Percentiles rank a stretch among this genome's conserved stretches.
Conservation (phyloP, 2,797 vertebrate species). For the Cyclura pinguis region DNA sequence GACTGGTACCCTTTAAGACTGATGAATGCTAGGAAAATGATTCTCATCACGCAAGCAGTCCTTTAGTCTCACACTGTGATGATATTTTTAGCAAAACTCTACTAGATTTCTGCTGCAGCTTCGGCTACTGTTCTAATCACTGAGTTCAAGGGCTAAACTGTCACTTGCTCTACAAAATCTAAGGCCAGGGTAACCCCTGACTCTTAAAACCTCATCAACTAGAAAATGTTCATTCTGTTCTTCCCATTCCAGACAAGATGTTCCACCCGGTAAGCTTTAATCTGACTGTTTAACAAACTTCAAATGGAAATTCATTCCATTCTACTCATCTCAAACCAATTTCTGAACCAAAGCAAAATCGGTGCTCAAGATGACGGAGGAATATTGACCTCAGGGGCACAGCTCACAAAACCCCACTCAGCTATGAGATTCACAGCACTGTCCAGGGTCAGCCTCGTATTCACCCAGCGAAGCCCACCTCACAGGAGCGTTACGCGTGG, state of each 20-base stretch:
- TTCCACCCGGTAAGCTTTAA: too few species aligned
- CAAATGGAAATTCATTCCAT: too few species aligned
- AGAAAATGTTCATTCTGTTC: neutral
- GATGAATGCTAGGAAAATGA: neutral
- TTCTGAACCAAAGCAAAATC: too few species aligned
- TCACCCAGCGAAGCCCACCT: neutral
- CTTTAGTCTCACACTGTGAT: neutral
- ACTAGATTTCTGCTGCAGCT: too few species aligned
- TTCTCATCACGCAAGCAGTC: neutral
- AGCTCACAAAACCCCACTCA: neutral
- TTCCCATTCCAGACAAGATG: neutral
- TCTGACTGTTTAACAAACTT: too few species aligned
- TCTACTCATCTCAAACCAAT: neutral
- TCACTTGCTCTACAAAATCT: too few species aligned
- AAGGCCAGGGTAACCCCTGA: too few species aligned
- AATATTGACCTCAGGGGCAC: neutral
- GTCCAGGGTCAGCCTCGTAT: too few species aligned
- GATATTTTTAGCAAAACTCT: too few species aligned
- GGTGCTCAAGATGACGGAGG: neutral
- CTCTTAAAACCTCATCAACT: neutral
- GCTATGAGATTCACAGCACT: too few species aligned
- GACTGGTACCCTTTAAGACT: neutral
- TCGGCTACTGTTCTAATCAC: too few species aligned
- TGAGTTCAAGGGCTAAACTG: too few species aligned
- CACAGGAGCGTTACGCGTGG: neutral